A percentile compares a stretch with the other conserved stretches of the same genome.
phyloP scores from a whole-genome alignment of 2,888 invertebrate genomes.

The Oscheius sp. region DNA sequence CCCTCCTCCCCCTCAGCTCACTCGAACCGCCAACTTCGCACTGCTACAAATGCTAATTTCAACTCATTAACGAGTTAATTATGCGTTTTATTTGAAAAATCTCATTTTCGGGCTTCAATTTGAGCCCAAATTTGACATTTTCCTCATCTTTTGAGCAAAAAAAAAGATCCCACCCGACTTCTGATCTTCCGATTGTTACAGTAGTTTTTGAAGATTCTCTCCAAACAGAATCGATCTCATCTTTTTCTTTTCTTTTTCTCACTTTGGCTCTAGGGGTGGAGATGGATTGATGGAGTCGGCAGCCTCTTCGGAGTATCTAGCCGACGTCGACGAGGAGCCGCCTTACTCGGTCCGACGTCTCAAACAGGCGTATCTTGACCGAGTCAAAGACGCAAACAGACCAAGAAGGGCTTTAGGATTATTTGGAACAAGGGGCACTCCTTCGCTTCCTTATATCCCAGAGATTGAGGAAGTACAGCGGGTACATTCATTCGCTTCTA shows the following conservation, averaged over 20 bases:
- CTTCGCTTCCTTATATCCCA: slow-evolving; percentile 57
- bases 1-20: slow-evolving; percentile 31
- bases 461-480: slow-evolving; percentile 51
- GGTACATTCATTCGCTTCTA: slow-evolving; percentile 20
- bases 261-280: neutral
- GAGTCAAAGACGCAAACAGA: slow-evolving; percentile 30
- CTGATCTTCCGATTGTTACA: slow-evolving; percentile 17
- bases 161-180: neutral
- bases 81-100: neutral
- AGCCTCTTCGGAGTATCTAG: slow-evolving; percentile 27
- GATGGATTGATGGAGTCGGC: slow-evolving; percentile 23
- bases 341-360: slow-evolving; percentile 50
- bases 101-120: neutral
- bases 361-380: slow-evolving; percentile 46
- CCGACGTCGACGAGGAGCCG: slow-evolving; percentile 37
- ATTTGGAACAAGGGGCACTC: slow-evolving; percentile 42
- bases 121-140: neutral
- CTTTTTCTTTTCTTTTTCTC: neutral
- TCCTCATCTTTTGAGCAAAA: neutral
- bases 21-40: slow-evolving; percentile 31
- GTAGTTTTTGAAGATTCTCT: slow-evolving; percentile 20
- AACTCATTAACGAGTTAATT: slow-evolving; percentile 7
- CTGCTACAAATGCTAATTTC: slow-evolving; percentile 30
- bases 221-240: slow-evolving; percentile 21
- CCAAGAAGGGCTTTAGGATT: slow-evolving; percentile 35